These are phyloP conservation scores for Aurelia aurita complex sp. Pacific DNA, from an alignment of 30 jellyfish, hydroid and myxozoan species.

Conservation along the genomic window DNA sequence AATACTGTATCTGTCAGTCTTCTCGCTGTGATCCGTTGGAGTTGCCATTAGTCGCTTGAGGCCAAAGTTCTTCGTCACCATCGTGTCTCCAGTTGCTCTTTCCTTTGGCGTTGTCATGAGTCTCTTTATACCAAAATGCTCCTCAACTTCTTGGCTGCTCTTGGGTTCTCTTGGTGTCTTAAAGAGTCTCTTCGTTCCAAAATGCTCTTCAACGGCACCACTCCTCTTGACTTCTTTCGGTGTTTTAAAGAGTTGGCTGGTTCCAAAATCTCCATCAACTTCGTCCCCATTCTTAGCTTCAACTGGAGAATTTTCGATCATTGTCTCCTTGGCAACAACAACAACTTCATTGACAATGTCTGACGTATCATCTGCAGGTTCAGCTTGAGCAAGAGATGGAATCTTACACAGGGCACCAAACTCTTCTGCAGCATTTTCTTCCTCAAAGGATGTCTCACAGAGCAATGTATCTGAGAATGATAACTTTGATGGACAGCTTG, in stretches of 20 bases:
- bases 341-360: neutral
- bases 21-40: neutral
- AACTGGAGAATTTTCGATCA: slow-evolving; percentile 6
- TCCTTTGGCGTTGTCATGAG: slow-evolving; percentile 27
- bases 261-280: slow-evolving; percentile 4
- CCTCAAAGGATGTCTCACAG: slow-evolving; percentile 58
- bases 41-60: neutral
- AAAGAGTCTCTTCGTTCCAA: slow-evolving; percentile 1
- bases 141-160: neutral
- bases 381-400: neutral
- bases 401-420: neutral
- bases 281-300: neutral
- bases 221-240: slow-evolving; percentile 11
- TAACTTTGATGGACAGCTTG: neutral
- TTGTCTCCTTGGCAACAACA: neutral
- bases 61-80: neutral
- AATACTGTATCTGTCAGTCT: neutral
- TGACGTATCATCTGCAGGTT: neutral
- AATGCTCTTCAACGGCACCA: slow-evolving; percentile 2
- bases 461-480: slow-evolving; percentile 7
- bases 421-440: neutral
- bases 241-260: neutral
- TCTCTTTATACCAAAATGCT: neutral
- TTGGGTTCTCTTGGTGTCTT: neutral
- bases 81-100: neutral